Conservation (phyloP, 2,113 vertebrate species). For the Heterotilapia buettikoferi region DNA sequence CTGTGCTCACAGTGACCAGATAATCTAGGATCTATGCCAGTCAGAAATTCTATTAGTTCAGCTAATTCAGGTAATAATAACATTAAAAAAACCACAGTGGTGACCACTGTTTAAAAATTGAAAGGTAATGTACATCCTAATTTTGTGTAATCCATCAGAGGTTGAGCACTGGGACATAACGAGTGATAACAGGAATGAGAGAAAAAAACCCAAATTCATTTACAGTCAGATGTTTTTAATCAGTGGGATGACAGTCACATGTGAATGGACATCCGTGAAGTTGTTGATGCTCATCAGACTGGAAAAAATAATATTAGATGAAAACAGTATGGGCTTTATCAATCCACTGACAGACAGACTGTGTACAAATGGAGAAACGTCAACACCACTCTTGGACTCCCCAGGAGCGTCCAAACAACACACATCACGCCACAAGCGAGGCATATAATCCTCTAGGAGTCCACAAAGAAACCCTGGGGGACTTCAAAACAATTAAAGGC, state of each 20-base stretch:
- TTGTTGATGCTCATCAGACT: not conserved
- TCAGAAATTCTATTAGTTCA: not conserved
- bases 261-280: not conserved
- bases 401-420: not conserved
- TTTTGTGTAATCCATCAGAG: not conserved
- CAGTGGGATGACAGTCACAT: not conserved
- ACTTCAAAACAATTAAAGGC: not conserved
- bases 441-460: not conserved
- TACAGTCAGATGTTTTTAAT: not conserved
- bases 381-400: not conserved
- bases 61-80: not conserved
- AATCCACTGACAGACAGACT: not conserved
- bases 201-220: fast-evolving
- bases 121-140: not conserved
- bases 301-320: not conserved
- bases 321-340: not conserved
- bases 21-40: not conserved
- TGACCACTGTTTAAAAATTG: not conserved
- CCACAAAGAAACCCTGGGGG: not conserved
- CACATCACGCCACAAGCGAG: not conserved
- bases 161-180: not conserved
- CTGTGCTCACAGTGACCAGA: not conserved
- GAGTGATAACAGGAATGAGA: not conserved
- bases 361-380: not conserved
- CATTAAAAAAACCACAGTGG: not conserved